Evolutionary conservation across 2,797 vertebrate species (phyloP), one percentile per base, ranked within the genome.

Genomic region (Buceros bicornis): DNA sequence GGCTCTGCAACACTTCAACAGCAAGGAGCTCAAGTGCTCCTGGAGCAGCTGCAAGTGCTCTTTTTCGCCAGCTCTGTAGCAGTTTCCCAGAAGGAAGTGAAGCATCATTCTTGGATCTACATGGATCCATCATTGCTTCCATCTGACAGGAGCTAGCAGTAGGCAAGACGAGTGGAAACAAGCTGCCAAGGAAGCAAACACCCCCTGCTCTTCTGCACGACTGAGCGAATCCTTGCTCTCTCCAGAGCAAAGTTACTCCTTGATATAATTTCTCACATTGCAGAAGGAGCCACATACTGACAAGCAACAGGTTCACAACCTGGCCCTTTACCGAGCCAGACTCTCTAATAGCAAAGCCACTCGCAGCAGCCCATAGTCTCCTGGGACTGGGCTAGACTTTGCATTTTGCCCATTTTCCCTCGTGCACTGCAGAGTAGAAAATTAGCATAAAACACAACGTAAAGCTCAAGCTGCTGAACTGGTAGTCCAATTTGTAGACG

Each of bases 251-350:
- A 94, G 86, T 60, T 89, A 43, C 43, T 85, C 95, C 78, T 87
- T 0, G 1, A 31, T 15, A 4, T 0, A 4, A 57, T 85, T 79
- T 89, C 60, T 67, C 62, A 64, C 14, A 0, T 2, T 33, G 48
- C 56, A 48, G 67, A 58, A 92, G 47, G 40, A 87, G 61, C 16
- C 50, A 47, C 70, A 77, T 53, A 66, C 29, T 35, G 45, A 81
- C 26, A 74, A 72, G 85, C 94, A 95, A 97, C 93, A 95, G 78
- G 78, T 89, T 81, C 74, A 10, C 64, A 94, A 54, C 25, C 42
- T 42, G 71, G 13, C 56, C 86, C 60, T 58, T 14, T 25, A n/a
- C 48, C 26, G 29, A 80, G 81, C 33, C 79, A 83, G 65, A n/a
- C 15, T 65, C 61, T 62, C 35, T 28, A 20, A 20, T 14, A 87